These are phyloP conservation scores for Rhagoletis zephyria DNA, from an alignment of 1,140 invertebrate species.

Conservation along the genomic window DNA sequence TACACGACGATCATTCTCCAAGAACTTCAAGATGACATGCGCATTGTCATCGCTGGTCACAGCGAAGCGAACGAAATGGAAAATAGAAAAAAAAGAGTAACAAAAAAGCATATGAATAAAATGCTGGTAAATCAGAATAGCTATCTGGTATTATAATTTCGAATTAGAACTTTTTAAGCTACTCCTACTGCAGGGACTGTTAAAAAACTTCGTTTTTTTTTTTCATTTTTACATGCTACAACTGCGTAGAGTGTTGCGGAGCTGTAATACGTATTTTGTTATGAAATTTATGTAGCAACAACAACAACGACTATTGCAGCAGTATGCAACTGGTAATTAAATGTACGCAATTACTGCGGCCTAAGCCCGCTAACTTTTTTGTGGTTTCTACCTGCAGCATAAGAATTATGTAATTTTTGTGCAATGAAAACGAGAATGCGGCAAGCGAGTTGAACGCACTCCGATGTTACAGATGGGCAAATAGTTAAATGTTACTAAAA, in stretches of 20 bases:
- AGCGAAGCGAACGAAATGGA: neutral
- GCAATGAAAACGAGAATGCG: constrained; percentile 14
- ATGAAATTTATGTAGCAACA: neutral
- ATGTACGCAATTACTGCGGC: neutral
- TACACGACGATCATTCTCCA: constrained; percentile 71
- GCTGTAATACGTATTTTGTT: neutral
- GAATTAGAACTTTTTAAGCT: neutral
- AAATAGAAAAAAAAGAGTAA: neutral
- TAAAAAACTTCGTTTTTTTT: no score
- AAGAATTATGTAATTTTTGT: constrained; percentile 35
- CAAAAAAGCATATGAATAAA: neutral
- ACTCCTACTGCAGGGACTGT: neutral
- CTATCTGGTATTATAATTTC: neutral
- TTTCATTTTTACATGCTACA: no score
- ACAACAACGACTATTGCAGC: neutral
- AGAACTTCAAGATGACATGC: constrained; percentile 71
- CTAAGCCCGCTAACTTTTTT: neutral
- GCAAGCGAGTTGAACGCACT: constrained; percentile 16
- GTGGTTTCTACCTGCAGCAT: neutral
- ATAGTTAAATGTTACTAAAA: neutral
- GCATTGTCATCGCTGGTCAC: constrained; percentile 70
- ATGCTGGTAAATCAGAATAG: neutral
- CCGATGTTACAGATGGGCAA: no score
- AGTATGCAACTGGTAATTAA: constrained; percentile 20
- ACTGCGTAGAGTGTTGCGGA: no score